phyloP scores from a whole-genome alignment of 2,888 invertebrate species.

The Microctonus brassicae region DNA sequence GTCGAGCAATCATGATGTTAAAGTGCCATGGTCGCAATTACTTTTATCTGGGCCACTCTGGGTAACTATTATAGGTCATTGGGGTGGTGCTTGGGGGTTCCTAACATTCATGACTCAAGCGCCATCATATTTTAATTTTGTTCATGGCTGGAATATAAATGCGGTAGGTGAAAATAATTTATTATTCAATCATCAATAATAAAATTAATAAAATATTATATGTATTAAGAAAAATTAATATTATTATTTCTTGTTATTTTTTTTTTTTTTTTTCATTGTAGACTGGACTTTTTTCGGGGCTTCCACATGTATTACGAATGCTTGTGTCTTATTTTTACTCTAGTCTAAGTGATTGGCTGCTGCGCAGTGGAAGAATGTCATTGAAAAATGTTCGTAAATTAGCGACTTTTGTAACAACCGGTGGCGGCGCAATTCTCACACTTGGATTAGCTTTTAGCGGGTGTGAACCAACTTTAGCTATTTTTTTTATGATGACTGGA shows the following conservation, averaged over 20 bases:
- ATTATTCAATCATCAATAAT: too few relatives aligned
- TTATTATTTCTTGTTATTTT: background rate
- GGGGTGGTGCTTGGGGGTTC: conserved; percentile 79
- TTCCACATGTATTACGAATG: conserved; percentile 76
- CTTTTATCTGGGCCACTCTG: conserved; percentile 74
- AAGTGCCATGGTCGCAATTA: conserved; percentile 77
- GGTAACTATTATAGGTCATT: conserved; percentile 77
- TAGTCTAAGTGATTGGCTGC: conserved; percentile 73
- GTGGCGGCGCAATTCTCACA: conserved; percentile 75
- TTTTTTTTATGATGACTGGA: conserved; percentile 75
- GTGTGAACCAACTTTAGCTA: conserved; percentile 74
- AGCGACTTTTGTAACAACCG: conserved; percentile 74
- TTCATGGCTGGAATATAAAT: conserved; percentile 79
- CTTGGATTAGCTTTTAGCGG: conserved; percentile 76
- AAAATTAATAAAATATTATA: too few relatives aligned
- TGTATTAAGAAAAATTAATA: too few relatives aligned
- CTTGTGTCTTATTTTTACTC: conserved; percentile 74
- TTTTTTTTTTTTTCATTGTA: conserved; percentile 54
- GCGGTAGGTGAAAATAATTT: conserved; percentile 70
- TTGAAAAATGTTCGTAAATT: conserved; percentile 77
- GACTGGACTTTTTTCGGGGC: conserved; percentile 76
- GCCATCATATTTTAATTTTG: conserved; percentile 78
- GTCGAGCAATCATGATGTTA: conserved; percentile 27
- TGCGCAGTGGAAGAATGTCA: conserved; percentile 73
- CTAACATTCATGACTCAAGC: conserved; percentile 80